These are phyloP conservation scores for Cantharis flavilabris DNA, from an alignment of 2,888 invertebrate species.

Conservation along the genomic window DNA sequence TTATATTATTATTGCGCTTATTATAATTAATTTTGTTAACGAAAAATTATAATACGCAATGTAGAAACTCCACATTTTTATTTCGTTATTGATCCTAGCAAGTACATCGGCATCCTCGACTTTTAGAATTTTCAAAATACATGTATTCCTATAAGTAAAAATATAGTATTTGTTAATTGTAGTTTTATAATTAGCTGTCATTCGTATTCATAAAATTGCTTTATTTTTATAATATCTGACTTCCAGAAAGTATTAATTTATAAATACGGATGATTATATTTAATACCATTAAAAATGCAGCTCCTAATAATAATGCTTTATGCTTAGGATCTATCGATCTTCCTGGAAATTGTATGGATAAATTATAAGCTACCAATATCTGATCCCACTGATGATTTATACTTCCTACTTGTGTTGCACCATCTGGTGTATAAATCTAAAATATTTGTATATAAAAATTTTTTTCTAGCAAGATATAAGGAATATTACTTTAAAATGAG, in stretches of 20 bases:
- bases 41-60: background rate
- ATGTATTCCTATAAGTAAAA: background rate
- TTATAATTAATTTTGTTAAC: background rate
- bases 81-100: background rate
- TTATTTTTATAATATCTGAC: too few species aligned
- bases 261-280: slow-evolving; percentile 36
- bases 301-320: slow-evolving; percentile 80
- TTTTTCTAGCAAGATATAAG: background rate
- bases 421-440: slow-evolving; percentile 64
- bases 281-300: slow-evolving; percentile 80
- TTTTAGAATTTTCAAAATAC: background rate
- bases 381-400: slow-evolving; percentile 76
- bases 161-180: too few species aligned
- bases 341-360: slow-evolving; percentile 76
- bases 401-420: slow-evolving; percentile 65
- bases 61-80: background rate
- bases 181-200: too few species aligned
- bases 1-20: background rate
- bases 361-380: slow-evolving; percentile 69
- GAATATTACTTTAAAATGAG: slow-evolving; percentile 62
- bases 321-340: slow-evolving; percentile 71
- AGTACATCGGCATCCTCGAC: background rate
- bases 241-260: background rate
- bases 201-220: too few species aligned
- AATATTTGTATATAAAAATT: slow-evolving; percentile 30